Conservation (phyloP, 2,797 vertebrate genomes). For the Tarsius wallacei region DNA sequence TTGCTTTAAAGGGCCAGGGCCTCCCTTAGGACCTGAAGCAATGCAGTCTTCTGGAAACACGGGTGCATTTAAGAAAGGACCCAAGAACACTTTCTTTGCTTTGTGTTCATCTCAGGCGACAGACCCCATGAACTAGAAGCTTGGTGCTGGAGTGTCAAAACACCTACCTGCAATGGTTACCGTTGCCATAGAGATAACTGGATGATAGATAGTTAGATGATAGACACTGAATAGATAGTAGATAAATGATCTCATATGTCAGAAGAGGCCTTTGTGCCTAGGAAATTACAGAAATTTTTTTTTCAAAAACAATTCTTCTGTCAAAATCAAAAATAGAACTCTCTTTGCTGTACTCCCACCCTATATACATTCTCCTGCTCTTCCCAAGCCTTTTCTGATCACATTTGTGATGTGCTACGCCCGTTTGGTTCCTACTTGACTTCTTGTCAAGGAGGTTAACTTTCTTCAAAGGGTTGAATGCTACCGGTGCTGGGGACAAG, state of each 20-base stretch:
- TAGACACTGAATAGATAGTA: constrained; percentile 84
- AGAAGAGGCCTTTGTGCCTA: constrained; percentile 86
- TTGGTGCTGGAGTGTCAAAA: constrained; percentile 84
- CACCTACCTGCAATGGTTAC: constrained; percentile 74
- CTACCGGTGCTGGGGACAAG: background rate
- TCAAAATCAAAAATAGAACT: constrained; percentile 88
- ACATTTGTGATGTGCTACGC: constrained; percentile 55
- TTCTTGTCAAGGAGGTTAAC: constrained; percentile 64
- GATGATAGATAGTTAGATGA: constrained; percentile 85
- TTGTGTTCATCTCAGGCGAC: constrained; percentile 78
- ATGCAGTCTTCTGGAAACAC: background rate
- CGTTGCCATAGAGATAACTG: constrained; percentile 85
- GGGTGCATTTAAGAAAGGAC: background rate
- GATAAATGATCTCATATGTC: constrained; percentile 86
- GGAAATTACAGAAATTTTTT: constrained; percentile 84
- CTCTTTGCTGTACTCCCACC: constrained; percentile 78
- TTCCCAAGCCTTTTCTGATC: constrained; percentile 70
- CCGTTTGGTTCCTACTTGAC: constrained; percentile 67
- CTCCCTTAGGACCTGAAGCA: background rate
- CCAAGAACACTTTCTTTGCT: constrained; percentile 20
- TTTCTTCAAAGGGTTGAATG: constrained; percentile 26
- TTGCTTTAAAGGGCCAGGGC: constrained; percentile 42
- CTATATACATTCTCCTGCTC: constrained; percentile 59
- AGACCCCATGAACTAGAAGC: constrained; percentile 79
- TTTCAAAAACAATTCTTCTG: constrained; percentile 85